Conservation (phyloP, 30 jellyfish, hydroid and myxozoan species). For the Cassiopea xamachana region DNA sequence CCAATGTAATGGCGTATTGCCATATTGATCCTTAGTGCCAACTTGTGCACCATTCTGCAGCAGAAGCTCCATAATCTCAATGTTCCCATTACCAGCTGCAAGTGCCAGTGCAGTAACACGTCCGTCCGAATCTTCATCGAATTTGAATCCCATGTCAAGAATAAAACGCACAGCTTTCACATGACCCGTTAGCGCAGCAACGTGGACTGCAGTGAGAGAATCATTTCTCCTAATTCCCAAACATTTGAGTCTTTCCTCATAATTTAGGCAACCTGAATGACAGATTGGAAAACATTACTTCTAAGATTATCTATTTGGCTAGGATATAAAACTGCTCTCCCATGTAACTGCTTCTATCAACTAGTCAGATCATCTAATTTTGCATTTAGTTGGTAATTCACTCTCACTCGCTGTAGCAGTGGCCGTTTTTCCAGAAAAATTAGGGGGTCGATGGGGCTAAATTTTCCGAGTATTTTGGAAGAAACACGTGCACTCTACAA, state of each 20-base stretch:
- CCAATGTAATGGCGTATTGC: slow-evolving; percentile 44
- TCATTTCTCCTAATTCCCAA: slow-evolving; percentile 27
- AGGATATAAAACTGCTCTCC: too few relatives aligned
- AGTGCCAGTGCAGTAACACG: slow-evolving; percentile 5
- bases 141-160: slow-evolving; percentile 19
- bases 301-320: too few relatives aligned
- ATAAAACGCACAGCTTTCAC: slow-evolving; percentile 11
- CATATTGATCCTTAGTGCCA: slow-evolving; percentile 20
- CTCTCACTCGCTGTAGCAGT: too few relatives aligned
- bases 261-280: not conserved
- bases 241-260: slow-evolving; percentile 2
- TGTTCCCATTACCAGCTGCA: slow-evolving; percentile 47
- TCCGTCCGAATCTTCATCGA: not conserved
- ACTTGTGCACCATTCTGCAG: slow-evolving; percentile 27
- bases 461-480: too few relatives aligned
- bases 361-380: too few relatives aligned
- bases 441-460: too few relatives aligned
- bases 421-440: too few relatives aligned
- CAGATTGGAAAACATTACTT: not conserved
- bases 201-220: slow-evolving; percentile 49
- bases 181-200: slow-evolving; percentile 65
- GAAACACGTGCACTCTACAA: too few relatives aligned
- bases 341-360: too few relatives aligned
- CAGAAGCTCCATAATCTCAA: slow-evolving; percentile 25
- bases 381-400: too few relatives aligned